A percentile compares a stretch with the other conserved stretches of the same genome.
These are phyloP conservation scores for Battus philenor DNA, from an alignment of 1,140 invertebrate species.

Conservation along the genomic window DNA sequence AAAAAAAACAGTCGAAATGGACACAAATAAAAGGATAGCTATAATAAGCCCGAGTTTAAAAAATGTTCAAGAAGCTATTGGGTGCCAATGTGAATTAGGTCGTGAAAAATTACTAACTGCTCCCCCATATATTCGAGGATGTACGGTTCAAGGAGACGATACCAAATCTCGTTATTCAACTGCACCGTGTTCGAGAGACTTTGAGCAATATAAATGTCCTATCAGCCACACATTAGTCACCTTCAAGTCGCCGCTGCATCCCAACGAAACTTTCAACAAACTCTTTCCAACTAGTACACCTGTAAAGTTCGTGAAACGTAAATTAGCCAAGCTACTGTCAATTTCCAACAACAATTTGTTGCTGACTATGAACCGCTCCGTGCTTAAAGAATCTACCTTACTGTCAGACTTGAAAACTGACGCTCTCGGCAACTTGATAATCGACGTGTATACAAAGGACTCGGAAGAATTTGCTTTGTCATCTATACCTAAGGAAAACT, in stretches of 20 bases:
- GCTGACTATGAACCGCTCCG: constrained; percentile 57
- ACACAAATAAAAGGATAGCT: constrained; percentile 28
- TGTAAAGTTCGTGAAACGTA: constrained; percentile 61
- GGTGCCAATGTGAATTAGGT: constrained; percentile 61
- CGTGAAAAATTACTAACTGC: constrained; percentile 63
- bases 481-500: constrained; percentile 55
- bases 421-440: constrained; percentile 40
- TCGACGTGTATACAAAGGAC: constrained; percentile 63
- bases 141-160: constrained; percentile 31
- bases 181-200: constrained; percentile 47
- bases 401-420: constrained; percentile 58
- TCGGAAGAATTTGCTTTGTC: constrained; percentile 53
- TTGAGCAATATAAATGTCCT: constrained; percentile 55
- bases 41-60: constrained; percentile 38
- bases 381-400: constrained; percentile 56
- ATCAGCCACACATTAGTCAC: constrained; percentile 54
- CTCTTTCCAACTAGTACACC: constrained; percentile 62
- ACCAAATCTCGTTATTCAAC: constrained; percentile 42
- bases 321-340: constrained; percentile 58
- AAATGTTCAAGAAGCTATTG: constrained; percentile 37
- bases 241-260: constrained; percentile 55
- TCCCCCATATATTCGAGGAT: constrained; percentile 44
- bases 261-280: constrained; percentile 57
- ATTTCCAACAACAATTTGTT: constrained; percentile 56
- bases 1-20: constrained; percentile 24